Evolutionary conservation across 2,797 vertebrate species (phyloP).

Genomic region (Antrozous pallidus): DNA sequence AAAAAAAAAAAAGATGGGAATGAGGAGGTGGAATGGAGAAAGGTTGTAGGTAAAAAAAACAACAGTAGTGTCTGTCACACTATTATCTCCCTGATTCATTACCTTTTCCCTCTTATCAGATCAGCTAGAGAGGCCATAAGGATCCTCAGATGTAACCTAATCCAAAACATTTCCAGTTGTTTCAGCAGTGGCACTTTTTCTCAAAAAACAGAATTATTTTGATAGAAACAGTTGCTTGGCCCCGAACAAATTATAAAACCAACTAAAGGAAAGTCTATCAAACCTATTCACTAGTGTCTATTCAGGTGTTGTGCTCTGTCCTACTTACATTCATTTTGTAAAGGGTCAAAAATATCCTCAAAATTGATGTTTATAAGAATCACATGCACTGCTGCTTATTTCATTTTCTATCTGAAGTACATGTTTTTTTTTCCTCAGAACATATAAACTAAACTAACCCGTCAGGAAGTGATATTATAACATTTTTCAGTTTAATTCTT

Average conservation of each 20-base stretch:
- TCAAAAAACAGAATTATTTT: neutral
- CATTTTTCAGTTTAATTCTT: neutral
- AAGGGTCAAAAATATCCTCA: constrained; percentile 18
- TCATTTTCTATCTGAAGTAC: constrained; percentile 11
- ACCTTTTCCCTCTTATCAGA: neutral
- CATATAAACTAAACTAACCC: constrained; percentile 1
- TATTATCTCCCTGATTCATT: neutral
- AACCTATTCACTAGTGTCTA: neutral
- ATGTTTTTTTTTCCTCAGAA: neutral
- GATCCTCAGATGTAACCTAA: neutral
- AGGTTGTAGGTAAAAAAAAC: neutral
- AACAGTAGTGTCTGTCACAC: neutral
- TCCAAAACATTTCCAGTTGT: neutral
- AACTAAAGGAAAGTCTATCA: neutral
- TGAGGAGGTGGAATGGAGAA: neutral
- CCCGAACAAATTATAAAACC: neutral
- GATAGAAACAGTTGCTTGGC: neutral
- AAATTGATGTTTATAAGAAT: neutral
- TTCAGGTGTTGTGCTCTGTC: neutral
- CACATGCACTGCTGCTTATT: neutral
- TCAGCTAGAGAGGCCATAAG: neutral
- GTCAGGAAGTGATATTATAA: neutral
- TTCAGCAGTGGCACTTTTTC: neutral
- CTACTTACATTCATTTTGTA: neutral
- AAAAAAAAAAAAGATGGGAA: neutral